Base-by-base conservation (phyloP, 2,888 invertebrate genomes). In the Dione juno region DNA sequence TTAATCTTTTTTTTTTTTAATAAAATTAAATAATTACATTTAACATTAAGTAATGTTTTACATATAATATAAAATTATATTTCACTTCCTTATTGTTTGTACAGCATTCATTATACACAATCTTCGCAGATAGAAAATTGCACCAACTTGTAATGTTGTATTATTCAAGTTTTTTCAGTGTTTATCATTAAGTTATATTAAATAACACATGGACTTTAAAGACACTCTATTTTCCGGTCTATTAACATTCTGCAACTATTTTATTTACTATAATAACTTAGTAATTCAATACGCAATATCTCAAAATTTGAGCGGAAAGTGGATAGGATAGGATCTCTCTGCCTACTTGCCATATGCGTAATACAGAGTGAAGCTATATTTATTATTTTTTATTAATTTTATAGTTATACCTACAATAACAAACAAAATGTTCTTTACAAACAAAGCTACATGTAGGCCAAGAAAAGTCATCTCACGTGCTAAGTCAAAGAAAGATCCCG, bases 91-190 rank as follows among this genome's bases (percentile, higher is more conserved):
- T 11, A 37, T 16, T 37, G 37, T 57, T 35, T 53, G 28, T 28
- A 53, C 28, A 53, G 28, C 53, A 53, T 35, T 57, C 53, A 53
- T 35, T 57, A 16, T 57, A 37, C 3, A 54, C n/a, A 16, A 54
- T 57, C 37, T 37, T 57, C n/a, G 10, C 10, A 10, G 11, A 57
- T 16, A 37, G 57, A 40, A 57, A 57, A 57, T 57, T 6, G 37
- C 57, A 57, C 1, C 8, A 16, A 16, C 7, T 16, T 57, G n/a
- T 16, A 57, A 37, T 57, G 37, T 57, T n/a, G n/a, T n/a, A n/a
- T n/a, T 57, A 11, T 54, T 35, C 14, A 10, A 3, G 11, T 10
- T 54, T 35, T 54, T 35, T n/a, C 10, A 54, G 19, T n/a, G 10
- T 35, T 3, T 7, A 8, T 54, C 5, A 10, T 16, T 48, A 16